Percentiles rank a stretch among this genome's conserved stretches.
phyloP scores from a whole-genome alignment of 2,888 invertebrate species.

The Pinctada fucata region DNA sequence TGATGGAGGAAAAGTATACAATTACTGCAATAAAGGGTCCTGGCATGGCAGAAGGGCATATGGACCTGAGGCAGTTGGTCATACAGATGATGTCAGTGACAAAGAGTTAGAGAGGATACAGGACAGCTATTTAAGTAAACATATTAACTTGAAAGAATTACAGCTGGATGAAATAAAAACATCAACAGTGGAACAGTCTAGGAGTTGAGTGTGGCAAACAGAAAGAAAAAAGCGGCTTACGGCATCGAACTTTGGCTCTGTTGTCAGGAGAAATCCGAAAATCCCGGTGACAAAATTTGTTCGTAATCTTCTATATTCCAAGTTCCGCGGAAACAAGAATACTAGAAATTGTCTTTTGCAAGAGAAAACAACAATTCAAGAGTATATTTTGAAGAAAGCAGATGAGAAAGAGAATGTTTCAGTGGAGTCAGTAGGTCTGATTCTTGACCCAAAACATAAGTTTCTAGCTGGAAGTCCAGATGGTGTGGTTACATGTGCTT shows the following conservation, averaged over 20 bases:
- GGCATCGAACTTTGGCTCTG: conserved; percentile 8
- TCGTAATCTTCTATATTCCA: background rate
- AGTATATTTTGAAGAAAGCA: background rate
- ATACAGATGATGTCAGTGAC: background rate
- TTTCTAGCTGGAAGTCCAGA: conserved; percentile 35
- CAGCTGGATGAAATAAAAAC: background rate
- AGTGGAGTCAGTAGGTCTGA: background rate
- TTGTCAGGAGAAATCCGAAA: background rate
- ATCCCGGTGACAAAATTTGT: background rate
- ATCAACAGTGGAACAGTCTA: background rate
- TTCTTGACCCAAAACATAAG: background rate
- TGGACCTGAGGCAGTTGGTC: too few relatives aligned
- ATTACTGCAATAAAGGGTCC: conserved; percentile 38
- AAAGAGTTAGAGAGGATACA: background rate
- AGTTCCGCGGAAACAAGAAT: background rate
- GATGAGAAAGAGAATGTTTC: background rate
- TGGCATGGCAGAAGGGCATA: conserved; percentile 31
- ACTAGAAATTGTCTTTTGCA: background rate
- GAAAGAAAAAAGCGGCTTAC: conserved; percentile 12
- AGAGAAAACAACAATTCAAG: background rate
- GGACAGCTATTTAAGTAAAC: background rate
- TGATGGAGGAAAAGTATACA: conserved; percentile 45
- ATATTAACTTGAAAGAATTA: background rate
- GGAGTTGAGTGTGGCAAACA: background rate
- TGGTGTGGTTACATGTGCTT: conserved; percentile 15